Conservation (phyloP, 2,888 invertebrate genomes). For the Belgica antarctica region DNA sequence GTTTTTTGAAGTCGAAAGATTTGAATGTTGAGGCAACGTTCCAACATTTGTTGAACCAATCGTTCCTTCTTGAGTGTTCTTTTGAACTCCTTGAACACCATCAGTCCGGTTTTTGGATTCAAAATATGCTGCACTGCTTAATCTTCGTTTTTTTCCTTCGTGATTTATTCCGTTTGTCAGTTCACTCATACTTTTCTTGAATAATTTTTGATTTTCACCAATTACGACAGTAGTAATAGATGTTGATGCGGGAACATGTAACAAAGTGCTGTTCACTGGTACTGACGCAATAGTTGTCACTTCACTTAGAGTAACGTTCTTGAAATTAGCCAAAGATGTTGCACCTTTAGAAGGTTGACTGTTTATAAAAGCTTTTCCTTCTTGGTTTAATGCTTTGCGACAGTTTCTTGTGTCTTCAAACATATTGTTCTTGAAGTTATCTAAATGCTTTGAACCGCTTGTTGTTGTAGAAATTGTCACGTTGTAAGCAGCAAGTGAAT, state of each 20-base stretch:
- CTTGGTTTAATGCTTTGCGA: conserved; percentile 13
- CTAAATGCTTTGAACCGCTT: not conserved
- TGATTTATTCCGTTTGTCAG: conserved; percentile 16
- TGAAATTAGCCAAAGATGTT: not conserved
- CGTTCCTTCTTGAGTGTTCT: conserved; percentile 45
- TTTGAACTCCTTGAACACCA: conserved; percentile 18
- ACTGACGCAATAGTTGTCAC: conserved; percentile 17
- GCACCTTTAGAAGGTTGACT: not conserved
- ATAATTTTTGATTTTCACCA: not conserved
- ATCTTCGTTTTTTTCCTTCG: conserved; percentile 33
- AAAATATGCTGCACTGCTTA: conserved; percentile 18
- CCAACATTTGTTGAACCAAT: conserved; percentile 71
- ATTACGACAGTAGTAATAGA: conserved; percentile 34
- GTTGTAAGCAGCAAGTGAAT: conserved; percentile 37
- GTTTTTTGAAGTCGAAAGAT: conserved; percentile 46
- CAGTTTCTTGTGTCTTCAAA: conserved; percentile 12
- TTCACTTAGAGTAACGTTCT: not conserved
- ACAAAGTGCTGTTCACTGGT: not conserved
- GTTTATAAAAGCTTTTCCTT: not conserved
- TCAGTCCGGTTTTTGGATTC: conserved; percentile 27
- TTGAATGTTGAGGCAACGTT: conserved; percentile 57
- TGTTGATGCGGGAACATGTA: conserved; percentile 7
- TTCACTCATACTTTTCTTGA: conserved; percentile 34
- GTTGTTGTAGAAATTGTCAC: conserved; percentile 36
- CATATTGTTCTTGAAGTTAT: conserved; percentile 19